These are phyloP conservation scores for Centropus bengalensis DNA, from an alignment of 2,113 vertebrate species.

Conservation along the genomic window DNA sequence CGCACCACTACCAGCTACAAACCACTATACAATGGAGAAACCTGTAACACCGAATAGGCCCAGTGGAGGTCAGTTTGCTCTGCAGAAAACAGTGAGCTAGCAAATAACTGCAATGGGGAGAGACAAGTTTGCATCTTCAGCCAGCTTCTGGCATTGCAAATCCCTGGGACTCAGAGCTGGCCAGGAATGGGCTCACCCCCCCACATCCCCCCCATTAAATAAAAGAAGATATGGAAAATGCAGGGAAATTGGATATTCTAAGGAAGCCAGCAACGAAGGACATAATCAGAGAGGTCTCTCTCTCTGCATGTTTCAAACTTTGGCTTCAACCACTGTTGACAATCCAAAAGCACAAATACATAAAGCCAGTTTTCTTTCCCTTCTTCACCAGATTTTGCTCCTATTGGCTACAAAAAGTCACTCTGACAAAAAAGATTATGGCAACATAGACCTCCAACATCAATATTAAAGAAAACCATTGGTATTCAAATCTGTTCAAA, in stretches of 20 bases:
- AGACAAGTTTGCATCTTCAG: neutral
- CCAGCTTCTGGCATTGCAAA: neutral
- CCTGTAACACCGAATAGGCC: neutral
- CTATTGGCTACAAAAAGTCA: neutral
- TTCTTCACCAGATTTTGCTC: neutral
- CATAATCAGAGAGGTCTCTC: neutral
- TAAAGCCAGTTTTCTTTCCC: neutral
- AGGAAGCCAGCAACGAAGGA: neutral
- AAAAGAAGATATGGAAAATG: neutral
- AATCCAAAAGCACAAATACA: neutral
- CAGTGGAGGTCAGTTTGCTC: neutral
- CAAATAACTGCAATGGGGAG: neutral
- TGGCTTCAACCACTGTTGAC: neutral
- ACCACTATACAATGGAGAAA: neutral
- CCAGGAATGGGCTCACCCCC: neutral
- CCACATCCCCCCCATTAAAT: neutral
- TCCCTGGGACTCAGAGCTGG: neutral
- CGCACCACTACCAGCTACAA: neutral
- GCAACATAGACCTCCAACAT: neutral
- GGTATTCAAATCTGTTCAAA: neutral
- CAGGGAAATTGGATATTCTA: neutral
- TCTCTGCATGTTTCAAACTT: neutral
- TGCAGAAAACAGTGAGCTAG: neutral
- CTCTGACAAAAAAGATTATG: neutral
- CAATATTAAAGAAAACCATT: neutral